phyloP scores from a whole-genome alignment of 1,140 invertebrate species.

The Helicoverpa armigera region DNA sequence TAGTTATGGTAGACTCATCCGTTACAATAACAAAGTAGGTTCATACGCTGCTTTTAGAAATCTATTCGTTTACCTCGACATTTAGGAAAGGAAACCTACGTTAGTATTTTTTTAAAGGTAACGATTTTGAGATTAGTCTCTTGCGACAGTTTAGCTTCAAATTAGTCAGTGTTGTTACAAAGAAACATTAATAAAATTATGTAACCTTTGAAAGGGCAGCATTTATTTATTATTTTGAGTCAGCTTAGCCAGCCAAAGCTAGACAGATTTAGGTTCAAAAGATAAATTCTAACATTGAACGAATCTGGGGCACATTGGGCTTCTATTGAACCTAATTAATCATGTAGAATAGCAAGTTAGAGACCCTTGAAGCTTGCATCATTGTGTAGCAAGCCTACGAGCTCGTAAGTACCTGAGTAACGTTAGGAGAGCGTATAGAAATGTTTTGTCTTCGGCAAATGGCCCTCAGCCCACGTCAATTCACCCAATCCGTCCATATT shows the following conservation, averaged over 20 bases:
- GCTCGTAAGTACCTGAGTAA: neutral
- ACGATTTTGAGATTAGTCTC: too few species aligned
- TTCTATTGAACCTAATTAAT: too few species aligned
- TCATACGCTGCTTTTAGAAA: conserved; percentile 54
- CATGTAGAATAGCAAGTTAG: neutral
- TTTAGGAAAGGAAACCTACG: neutral
- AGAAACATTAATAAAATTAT: too few species aligned
- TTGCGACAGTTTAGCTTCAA: too few species aligned
- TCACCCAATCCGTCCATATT: conserved; percentile 5
- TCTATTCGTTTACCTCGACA: conserved; percentile 24
- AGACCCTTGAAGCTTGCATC: neutral
- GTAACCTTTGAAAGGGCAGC: too few species aligned
- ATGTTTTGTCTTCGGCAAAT: conserved; percentile 29
- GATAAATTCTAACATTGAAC: too few species aligned
- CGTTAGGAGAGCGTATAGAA: conserved; percentile 4
- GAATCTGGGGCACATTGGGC: too few species aligned
- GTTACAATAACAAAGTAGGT: conserved; percentile 22
- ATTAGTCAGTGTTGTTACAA: too few species aligned
- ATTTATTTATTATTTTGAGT: too few species aligned
- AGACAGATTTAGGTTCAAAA: too few species aligned
- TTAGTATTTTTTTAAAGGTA: too few species aligned
- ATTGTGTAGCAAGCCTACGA: conserved; percentile 3
- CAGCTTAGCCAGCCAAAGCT: too few species aligned
- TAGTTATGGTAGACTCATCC: conserved; percentile 28
- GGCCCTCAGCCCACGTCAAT: conserved; percentile 12